Evolutionary conservation across 2,888 invertebrate species (phyloP), one percentile per base, ranked within the genome.

Genomic region (Tenthredo amoena): DNA sequence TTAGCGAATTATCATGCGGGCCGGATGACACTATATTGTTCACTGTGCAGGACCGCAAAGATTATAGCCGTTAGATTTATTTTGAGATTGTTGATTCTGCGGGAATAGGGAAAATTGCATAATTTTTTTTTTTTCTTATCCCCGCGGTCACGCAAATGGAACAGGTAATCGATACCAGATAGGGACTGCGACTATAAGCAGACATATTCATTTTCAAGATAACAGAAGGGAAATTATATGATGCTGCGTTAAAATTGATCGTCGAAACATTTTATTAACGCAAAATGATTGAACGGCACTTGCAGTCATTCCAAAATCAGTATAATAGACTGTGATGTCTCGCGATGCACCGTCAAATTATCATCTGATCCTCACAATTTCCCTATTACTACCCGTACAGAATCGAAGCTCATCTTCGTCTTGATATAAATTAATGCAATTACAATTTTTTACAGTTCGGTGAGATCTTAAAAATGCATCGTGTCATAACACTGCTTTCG

Each of bases 401-500:
- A n/a, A 84, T 31, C 18, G 2, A 74, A n/a, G 47, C n/a, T 18
- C 31, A n/a, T 2, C 37, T 34, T 50, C 26, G n/a, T 74, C 15
- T 34, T n/a, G 9, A 50, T n/a, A 47, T 40, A 1, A 43, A 62
- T 43, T 21, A 26, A n/a, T 43, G n/a, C 10, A 65, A 21, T 55
- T 21, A 4, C n/a, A 6, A 15, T 71, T 74, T 21, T 40, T 84
- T 74, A 5, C 43, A 84, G 76, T 55, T 74, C 9, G 50, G n/a
- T n/a, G 18, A 31, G 15, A 43, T 34, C 43, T 43, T 50, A 86
- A 89, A 62, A 86, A 91, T 90, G 89, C 81, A 83, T 86, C 87
- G 86, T 34, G 86, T 87, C 84, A 43, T 89, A 47, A 50, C 88
- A 37, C 84, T 91, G 9, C 85, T 92, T 31, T 87, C 87, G 15